phyloP scores from a whole-genome alignment of 2,113 vertebrate genomes.

The Bujurquina vittata region DNA sequence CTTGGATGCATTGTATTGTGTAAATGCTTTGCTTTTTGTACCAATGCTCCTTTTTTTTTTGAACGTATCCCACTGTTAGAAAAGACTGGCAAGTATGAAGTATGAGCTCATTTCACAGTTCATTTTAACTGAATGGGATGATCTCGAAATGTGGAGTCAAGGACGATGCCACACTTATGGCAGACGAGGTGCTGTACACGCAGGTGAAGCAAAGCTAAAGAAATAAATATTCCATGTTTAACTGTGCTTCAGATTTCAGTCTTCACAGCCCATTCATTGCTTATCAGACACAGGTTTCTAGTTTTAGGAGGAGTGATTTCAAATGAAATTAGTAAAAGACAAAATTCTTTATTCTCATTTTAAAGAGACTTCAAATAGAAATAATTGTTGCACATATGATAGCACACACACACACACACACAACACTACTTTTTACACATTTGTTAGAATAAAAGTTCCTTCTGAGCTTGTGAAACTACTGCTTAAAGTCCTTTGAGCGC shows the following conservation, averaged over 20 bases:
- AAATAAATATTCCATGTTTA: constrained; percentile 38
- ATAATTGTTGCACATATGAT: not conserved
- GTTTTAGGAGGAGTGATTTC: not conserved
- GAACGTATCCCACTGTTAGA: not conserved
- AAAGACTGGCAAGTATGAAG: not conserved
- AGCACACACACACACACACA: not conserved
- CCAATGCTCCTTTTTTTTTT: constrained; percentile 9
- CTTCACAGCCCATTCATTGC: not conserved
- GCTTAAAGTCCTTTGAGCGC: not conserved
- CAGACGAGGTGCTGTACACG: not conserved
- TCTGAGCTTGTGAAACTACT: constrained; percentile 7
- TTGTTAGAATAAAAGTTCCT: not conserved
- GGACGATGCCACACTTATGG: not conserved
- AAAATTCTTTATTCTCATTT: not conserved
- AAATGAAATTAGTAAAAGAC: not conserved
- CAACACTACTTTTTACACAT: not conserved
- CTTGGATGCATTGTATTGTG: constrained; percentile 16
- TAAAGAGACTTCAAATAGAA: not conserved
- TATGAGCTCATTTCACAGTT: not conserved
- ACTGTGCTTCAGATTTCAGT: not conserved
- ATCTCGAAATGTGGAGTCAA: constrained; percentile 1
- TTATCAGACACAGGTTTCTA: not conserved
- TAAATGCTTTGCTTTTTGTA: constrained; percentile 44
- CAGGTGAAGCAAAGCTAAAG: not conserved
- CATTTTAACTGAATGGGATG: not conserved